These are phyloP conservation scores for Agriopis leucophaearia DNA, from an alignment of 2,888 invertebrate genomes.

Conservation along the genomic window DNA sequence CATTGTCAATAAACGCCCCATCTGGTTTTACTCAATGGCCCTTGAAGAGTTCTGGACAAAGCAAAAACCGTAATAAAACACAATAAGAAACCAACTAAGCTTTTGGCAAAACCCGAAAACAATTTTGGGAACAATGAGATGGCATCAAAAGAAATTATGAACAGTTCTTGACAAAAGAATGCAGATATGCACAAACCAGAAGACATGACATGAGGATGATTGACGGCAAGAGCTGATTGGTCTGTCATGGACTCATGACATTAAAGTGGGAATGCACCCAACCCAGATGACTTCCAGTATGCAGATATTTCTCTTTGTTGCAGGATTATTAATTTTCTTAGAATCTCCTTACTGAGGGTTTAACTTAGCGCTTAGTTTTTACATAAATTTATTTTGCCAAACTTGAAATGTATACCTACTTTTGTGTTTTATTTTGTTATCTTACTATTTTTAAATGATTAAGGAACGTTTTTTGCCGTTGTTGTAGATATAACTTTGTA, in stretches of 20 bases:
- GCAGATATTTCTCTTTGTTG: slow-evolving; percentile 22
- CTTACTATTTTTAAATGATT: too few relatives aligned
- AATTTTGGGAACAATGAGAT: slow-evolving; percentile 25
- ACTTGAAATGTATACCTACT: too few relatives aligned
- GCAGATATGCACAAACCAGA: slow-evolving; percentile 2
- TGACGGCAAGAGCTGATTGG: slow-evolving; percentile 9
- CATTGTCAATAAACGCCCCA: slow-evolving; percentile 25
- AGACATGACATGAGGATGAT: slow-evolving; percentile 16
- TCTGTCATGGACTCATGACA: slow-evolving; percentile 10
- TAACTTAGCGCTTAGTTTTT: too few relatives aligned
- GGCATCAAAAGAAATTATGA: slow-evolving; percentile 25
- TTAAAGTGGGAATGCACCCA: slow-evolving; percentile 15
- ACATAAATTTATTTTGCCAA: too few relatives aligned
- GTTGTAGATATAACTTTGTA: too few relatives aligned
- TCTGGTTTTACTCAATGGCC: slow-evolving; percentile 29
- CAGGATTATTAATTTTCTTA: not conserved
- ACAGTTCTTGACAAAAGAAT: slow-evolving; percentile 23
- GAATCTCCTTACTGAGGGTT: too few relatives aligned
- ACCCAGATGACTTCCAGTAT: slow-evolving; percentile 18
- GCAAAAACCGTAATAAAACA: slow-evolving; percentile 13
- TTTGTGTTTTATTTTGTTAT: too few relatives aligned
- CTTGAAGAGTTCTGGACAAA: slow-evolving; percentile 18
- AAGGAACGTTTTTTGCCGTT: too few relatives aligned
- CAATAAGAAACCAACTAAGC: slow-evolving; percentile 5
- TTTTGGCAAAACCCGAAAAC: slow-evolving; percentile 29